Conservation (phyloP, 2,797 vertebrate species). For the Poecilia gillii region DNA sequence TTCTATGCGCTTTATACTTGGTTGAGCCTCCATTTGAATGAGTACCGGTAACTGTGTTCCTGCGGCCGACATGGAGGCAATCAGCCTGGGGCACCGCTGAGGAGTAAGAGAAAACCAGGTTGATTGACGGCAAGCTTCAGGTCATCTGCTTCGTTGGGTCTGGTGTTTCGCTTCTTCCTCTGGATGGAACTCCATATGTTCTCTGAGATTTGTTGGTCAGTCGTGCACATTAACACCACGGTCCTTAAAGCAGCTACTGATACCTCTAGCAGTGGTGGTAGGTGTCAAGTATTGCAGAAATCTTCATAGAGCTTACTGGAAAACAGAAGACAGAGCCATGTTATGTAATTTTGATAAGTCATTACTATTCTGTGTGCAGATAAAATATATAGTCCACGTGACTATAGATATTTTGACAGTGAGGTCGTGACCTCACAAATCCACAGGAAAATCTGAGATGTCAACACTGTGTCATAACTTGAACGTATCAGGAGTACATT, state of each 20-base stretch:
- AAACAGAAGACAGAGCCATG: neutral
- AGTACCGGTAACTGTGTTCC: neutral
- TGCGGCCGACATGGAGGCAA: no score
- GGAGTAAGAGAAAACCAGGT: neutral
- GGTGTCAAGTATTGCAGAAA: neutral
- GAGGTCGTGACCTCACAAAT: neutral
- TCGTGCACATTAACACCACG: neutral
- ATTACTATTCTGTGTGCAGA: neutral
- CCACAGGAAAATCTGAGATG: neutral
- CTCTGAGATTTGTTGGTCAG: neutral
- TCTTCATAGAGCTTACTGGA: neutral
- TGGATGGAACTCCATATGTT: neutral
- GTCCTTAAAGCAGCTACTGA: neutral
- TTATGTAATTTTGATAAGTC: neutral
- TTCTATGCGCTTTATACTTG: no score
- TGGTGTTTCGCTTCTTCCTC: neutral
- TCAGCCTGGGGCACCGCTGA: neutral
- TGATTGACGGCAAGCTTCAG: neutral
- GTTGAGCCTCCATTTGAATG: neutral
- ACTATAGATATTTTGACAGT: neutral
- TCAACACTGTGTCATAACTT: neutral
- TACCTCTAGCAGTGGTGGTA: neutral
- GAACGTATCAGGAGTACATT: neutral
- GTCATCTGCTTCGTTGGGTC: neutral
- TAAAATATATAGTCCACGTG: slow-evolving; percentile 1